Conservation (phyloP, 2,888 invertebrate genomes). For the Drosophila paucipuncta region DNA sequence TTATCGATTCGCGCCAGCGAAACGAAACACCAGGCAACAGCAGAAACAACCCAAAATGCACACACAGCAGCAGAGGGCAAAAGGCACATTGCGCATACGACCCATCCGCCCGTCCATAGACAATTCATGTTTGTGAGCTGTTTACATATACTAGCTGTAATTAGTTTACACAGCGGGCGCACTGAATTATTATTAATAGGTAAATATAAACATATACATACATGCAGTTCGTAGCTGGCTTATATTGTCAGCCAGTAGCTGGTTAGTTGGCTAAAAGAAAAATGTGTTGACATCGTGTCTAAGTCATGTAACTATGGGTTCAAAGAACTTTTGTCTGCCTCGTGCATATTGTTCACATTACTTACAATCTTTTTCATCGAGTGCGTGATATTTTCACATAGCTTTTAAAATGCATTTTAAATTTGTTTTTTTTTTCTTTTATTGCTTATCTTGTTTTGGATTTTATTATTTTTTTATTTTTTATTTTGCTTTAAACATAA, state of each 20-base stretch:
- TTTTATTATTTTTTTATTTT: background rate
- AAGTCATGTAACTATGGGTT: conserved; percentile 39
- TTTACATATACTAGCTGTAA: conserved; percentile 63
- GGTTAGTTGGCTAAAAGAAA: conserved; percentile 2
- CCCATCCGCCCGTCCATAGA: conserved; percentile 2
- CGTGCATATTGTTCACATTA: conserved; percentile 6
- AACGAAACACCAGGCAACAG: conserved; percentile 43
- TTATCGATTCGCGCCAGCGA: conserved; percentile 60
- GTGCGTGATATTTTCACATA: conserved; percentile 42
- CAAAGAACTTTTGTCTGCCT: conserved; percentile 61
- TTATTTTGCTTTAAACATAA: conserved; percentile 28
- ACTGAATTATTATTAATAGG: conserved; percentile 61
- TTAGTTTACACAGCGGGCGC: conserved; percentile 63
- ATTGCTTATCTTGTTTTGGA: conserved; percentile 4
- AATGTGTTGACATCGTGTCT: conserved; percentile 13
- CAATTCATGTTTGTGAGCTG: conserved; percentile 20
- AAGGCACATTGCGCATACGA: conserved; percentile 60
- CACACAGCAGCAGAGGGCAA: conserved; percentile 6
- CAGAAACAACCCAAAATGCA: conserved; percentile 46
- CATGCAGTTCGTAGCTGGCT: conserved; percentile 31
- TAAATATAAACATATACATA: conserved; percentile 45
- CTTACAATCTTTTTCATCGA: conserved; percentile 25
- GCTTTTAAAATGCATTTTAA: conserved; percentile 23
- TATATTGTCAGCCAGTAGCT: conserved; percentile 9
- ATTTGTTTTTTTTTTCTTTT: conserved; percentile 10